Conservation (phyloP, 2,797 vertebrate genomes). For the Chaetophractus vellerosus region DNA sequence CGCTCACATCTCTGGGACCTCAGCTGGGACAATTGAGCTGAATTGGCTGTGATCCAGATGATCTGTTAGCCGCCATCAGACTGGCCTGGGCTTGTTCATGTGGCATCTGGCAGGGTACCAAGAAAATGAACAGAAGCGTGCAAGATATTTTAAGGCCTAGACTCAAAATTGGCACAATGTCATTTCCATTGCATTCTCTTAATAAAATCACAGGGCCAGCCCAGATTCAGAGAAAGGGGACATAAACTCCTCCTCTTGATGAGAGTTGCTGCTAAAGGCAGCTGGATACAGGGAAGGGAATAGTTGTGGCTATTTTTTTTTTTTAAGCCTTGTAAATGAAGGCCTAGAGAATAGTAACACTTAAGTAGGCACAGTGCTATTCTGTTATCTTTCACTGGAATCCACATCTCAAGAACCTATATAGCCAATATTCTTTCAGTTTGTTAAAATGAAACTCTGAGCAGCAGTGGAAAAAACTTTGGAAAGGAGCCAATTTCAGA, state of each 20-base stretch:
- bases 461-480: neutral
- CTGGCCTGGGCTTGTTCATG: conserved; percentile 3
- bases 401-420: neutral
- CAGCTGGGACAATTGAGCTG: neutral
- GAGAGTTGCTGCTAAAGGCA: neutral
- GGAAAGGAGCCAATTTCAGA: accelerated
- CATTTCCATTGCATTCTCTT: neutral
- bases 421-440: neutral
- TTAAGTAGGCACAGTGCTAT: neutral
- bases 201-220: neutral
- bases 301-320: neutral
- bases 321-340: neutral
- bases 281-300: accelerated
- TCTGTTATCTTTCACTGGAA: neutral
- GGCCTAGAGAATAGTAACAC: too few relatives aligned
- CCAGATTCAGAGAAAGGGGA: too few relatives aligned
- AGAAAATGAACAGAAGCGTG: neutral
- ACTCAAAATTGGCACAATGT: accelerated
- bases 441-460: neutral
- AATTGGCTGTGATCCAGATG: neutral
- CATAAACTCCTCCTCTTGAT: accelerated
- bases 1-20: neutral
- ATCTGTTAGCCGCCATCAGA: neutral
- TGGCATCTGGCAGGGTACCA: neutral
- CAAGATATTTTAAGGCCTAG: neutral